phyloP scores from a whole-genome alignment of 2,113 vertebrate species.

The Microtus oregoni region DNA sequence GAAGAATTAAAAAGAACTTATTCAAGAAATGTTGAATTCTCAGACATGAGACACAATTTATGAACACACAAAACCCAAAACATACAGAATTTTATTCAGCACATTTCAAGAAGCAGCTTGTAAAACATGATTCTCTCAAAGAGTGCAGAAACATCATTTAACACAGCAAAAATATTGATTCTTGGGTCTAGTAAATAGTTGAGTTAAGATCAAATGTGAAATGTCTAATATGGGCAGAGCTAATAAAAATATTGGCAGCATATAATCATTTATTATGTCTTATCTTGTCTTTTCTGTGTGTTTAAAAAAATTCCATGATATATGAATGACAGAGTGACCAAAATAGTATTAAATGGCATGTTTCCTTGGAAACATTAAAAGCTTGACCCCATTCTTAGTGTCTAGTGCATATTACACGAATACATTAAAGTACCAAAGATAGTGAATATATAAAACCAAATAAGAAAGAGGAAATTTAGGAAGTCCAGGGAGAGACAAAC shows the following conservation, averaged over 20 bases:
- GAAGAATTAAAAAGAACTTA: background rate
- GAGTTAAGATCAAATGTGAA: conserved; percentile 71
- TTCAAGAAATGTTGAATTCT: conserved; percentile 32
- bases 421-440: conserved; percentile 60
- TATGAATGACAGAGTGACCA: conserved; percentile 39
- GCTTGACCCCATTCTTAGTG: conserved; percentile 48
- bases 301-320: conserved; percentile 51
- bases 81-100: conserved; percentile 33
- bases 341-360: conserved; percentile 46
- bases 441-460: background rate
- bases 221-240: conserved; percentile 47
- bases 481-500: conserved; percentile 9
- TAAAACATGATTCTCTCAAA: conserved; percentile 49
- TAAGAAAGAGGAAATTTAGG: conserved; percentile 60
- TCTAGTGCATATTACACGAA: conserved; percentile 35
- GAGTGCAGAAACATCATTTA: conserved; percentile 66
- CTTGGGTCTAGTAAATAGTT: conserved; percentile 59
- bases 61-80: conserved; percentile 9
- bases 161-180: conserved; percentile 70
- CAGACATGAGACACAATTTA: conserved; percentile 48
- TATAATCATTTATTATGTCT: conserved; percentile 56
- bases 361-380: conserved; percentile 58
- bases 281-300: conserved; percentile 57
- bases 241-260: conserved; percentile 58
- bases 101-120: conserved; percentile 45